phyloP scores from a whole-genome alignment of 2,113 vertebrate genomes.

The Psittacula cyanocephala region DNA sequence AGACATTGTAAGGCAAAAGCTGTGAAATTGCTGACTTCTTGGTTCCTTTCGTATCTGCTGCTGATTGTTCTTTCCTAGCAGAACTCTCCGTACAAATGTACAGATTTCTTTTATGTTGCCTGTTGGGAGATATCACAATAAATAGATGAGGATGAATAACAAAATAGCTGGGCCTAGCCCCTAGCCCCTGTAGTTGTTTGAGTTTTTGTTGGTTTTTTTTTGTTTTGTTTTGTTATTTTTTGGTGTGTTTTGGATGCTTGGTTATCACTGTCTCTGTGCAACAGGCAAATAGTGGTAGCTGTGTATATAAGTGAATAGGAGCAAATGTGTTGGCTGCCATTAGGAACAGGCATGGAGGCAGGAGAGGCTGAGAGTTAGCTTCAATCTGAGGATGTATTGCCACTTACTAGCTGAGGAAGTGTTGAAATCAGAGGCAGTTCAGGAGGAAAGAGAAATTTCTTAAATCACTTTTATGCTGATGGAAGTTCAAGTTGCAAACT shows the following conservation, averaged over 20 bases:
- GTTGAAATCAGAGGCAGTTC: neutral
- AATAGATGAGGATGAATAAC: neutral
- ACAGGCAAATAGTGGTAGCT: neutral
- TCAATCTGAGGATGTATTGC: neutral
- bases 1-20: constrained; percentile 8
- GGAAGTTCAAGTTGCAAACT: neutral
- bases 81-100: neutral
- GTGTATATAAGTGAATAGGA: neutral
- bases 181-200: neutral
- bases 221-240: neutral
- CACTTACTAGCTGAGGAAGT: neutral
- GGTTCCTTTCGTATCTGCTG: constrained; percentile 20
- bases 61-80: constrained; percentile 34
- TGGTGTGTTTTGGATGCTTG: neutral
- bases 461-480: neutral
- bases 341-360: neutral
- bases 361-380: neutral
- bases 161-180: neutral
- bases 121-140: neutral
- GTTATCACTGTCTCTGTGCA: neutral
- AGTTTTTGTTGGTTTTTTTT: neutral
- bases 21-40: constrained; percentile 34
- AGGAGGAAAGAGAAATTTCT: neutral
- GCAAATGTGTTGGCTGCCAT: neutral
- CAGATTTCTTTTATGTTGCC: constrained; percentile 1